Evolutionary conservation across 1,140 invertebrate species (phyloP).

Genomic region (Lordiphosa collinella): DNA sequence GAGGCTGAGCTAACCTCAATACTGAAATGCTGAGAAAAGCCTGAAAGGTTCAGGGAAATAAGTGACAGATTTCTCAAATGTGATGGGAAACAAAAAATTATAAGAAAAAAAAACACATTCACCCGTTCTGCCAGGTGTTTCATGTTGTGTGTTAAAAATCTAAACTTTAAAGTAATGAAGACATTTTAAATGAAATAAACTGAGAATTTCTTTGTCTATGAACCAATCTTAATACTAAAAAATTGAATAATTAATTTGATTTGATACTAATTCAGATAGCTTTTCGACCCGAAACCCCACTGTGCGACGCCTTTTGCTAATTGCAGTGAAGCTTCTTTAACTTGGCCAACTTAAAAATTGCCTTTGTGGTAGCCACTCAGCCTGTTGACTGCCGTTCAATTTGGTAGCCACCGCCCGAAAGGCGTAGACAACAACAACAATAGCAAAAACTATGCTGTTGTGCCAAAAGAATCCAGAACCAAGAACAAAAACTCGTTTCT

Average conservation of each 20-base stretch:
- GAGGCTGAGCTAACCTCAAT: not conserved
- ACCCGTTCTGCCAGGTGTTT: too few relatives aligned
- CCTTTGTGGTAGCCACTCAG: constrained; percentile 12
- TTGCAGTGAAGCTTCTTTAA: constrained; percentile 30
- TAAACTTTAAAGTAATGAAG: too few relatives aligned
- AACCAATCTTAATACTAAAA: too few relatives aligned
- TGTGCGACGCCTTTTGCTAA: constrained; percentile 41
- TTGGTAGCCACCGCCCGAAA: constrained; percentile 32
- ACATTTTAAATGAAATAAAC: too few relatives aligned
- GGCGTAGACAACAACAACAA: constrained; percentile 31
- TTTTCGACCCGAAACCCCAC: not conserved
- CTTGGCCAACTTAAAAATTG: constrained; percentile 21
- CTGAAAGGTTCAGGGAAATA: too few relatives aligned
- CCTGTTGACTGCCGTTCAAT: constrained; percentile 21
- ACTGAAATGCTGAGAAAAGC: too few relatives aligned
- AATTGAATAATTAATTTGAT: too few relatives aligned
- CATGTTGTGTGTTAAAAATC: too few relatives aligned
- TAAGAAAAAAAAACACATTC: too few relatives aligned
- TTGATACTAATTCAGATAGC: too few relatives aligned
- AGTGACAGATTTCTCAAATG: not conserved
- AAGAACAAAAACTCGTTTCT: constrained; percentile 12
- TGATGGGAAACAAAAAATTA: too few relatives aligned
- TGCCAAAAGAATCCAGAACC: constrained; percentile 11
- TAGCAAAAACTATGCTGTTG: constrained; percentile 11
- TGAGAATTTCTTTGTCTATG: too few relatives aligned